Evolutionary conservation across 2,113 vertebrate genomes (phyloP), one percentile per base, ranked within the genome.

Genomic region (Aphelocoma coerulescens): DNA sequence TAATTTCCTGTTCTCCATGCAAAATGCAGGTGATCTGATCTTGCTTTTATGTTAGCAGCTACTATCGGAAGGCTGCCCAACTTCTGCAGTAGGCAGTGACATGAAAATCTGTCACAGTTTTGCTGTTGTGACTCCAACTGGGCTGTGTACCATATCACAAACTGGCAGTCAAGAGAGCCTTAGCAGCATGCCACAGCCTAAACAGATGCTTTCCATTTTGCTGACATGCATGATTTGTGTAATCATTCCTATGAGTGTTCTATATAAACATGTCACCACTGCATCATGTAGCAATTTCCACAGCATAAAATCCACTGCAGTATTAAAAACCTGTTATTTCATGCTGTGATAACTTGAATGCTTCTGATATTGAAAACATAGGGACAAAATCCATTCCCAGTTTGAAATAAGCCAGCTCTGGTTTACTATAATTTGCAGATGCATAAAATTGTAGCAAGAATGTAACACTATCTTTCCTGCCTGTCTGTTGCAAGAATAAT

Each of bases 181-280:
- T 93, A 95, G 88, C 76, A 92, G 86, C 37, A 26, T 95, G 88
- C 88, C 80, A 85, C 80, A 86, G 41, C 91, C 86, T 91, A 68
- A 93, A 92, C 95, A 96, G 88, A 97, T 97, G 95, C 93, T 96
- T 96, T 94, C 74, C 80, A 94, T 96, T 97, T 94, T 87, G 86
- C 92, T 96, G 96, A 96, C 92, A 88, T 92, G 55, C 84, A 66
- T 94, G 96, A 94, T 91, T 94, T 97, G 83, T 94, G n/a, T 96
- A 96, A 94, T 92, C 88, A 69, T 89, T 94, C 74, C 95, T 95
- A 33, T 91, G 86, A 91, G 73, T 79, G 86, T 95, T 96, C 91
- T 96, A 62, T 84, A 94, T 95, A 95, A 94, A 92, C 92, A 93
- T 95, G 96, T 96, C 92, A 94, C 96, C 80, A 91, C 92, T 94